Evolutionary conservation across 2,888 invertebrate genomes (phyloP), one percentile per base, ranked within the genome.

Genomic region (Sisyra nigra): DNA sequence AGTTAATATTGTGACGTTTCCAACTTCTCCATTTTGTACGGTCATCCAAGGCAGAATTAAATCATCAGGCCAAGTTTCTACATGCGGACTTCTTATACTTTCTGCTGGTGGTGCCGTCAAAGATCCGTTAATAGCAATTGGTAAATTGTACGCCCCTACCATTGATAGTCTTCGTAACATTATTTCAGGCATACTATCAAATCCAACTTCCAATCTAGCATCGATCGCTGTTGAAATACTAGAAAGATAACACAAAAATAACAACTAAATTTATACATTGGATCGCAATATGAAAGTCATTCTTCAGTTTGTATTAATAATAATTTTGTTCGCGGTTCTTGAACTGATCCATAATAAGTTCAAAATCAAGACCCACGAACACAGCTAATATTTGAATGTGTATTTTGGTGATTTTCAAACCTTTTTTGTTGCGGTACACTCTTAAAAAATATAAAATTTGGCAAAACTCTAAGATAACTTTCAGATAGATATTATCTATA

Each of bases 121-220:
- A 6, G 38, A 37, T 15, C 31, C 62, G 39, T 65, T 67, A 47
- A 74, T 65, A 40, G 73, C 71, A 45, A 66, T 61, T 31, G 71
- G 67, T 40, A 80, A 62, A 48, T 72, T 72, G 44, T 74, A 72
- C 37, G 72, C 72, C 40, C 80, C 80, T 19, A 75, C 66, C 32
- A 79, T 72, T 39, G 80, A 71, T 48, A 83, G 69, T 54, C 81
- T 73, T 46, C 82, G 72, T 13, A 84, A 65, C 35, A 76, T 70
- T 14, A 86, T 77, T 59, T 89, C 89, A 11, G 85, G 77, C 43
- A 74, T 72, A 30, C 78, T 73, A 52, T 86, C 84, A 9, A 88
- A 75, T 0, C 86, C 85, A 49, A 74, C 73, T 55, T 89, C 87
- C 33, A 89, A 63, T 36, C 92, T 74, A 9, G 80, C 71, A 61